Conservation (phyloP, 1,140 invertebrate genomes). For the Drosophila nasuta region DNA sequence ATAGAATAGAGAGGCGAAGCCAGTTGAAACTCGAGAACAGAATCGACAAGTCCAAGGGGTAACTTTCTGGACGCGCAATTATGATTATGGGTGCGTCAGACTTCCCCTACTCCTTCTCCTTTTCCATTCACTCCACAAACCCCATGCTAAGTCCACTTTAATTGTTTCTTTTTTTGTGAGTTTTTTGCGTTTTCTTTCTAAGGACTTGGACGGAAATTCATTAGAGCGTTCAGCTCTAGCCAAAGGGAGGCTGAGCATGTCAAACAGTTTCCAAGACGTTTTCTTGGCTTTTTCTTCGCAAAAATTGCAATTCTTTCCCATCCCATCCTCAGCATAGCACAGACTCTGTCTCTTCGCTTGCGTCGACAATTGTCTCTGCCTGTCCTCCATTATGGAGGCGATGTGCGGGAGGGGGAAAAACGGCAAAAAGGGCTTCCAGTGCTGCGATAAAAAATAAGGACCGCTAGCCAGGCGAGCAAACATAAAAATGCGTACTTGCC, state of each 20-base stretch:
- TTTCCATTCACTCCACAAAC: slow-evolving; percentile 5
- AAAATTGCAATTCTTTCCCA: slow-evolving; percentile 79
- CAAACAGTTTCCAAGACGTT: slow-evolving; percentile 78
- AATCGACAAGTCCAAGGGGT: slow-evolving; percentile 58
- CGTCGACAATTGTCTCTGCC: slow-evolving; percentile 69
- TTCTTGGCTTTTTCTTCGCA: slow-evolving; percentile 71
- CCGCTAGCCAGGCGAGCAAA: slow-evolving; percentile 75
- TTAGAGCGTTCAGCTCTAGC: slow-evolving; percentile 67
- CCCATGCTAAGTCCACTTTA: slow-evolving; percentile 58
- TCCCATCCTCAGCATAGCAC: slow-evolving; percentile 11
- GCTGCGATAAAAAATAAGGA: slow-evolving; percentile 68
- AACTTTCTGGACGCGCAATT: slow-evolving; percentile 67
- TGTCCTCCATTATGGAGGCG: slow-evolving; percentile 34
- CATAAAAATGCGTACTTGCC: slow-evolving; percentile 82
- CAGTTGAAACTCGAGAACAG: slow-evolving; percentile 29
- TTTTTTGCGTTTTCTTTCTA: slow-evolving; percentile 35
- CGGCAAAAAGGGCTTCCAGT: slow-evolving; percentile 67
- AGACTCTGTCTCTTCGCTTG: slow-evolving; percentile 10
- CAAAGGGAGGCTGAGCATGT: slow-evolving; percentile 63
- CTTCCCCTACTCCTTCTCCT: not conserved
- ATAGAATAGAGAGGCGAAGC: slow-evolving; percentile 22
- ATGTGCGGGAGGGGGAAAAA: not conserved
- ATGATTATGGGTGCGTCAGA: slow-evolving; percentile 76
- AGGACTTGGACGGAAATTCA: slow-evolving; percentile 78
- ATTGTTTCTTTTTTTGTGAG: slow-evolving; percentile 63